Evolutionary conservation across 2,113 vertebrate genomes (phyloP), one percentile per base, ranked within the genome.

Genomic region (Zapus hudsonius): DNA sequence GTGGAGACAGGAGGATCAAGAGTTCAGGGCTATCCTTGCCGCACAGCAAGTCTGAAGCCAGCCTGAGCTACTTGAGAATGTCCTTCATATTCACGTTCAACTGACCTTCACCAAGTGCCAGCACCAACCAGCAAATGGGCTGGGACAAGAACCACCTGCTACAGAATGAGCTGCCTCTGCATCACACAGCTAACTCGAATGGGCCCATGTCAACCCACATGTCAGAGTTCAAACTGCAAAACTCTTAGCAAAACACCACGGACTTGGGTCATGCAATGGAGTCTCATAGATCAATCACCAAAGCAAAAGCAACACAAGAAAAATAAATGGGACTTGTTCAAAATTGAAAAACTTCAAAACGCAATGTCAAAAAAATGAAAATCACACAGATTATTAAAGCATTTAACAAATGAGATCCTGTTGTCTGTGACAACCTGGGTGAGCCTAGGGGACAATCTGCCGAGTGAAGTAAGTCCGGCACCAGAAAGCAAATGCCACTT

Each of bases 201-300:
- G 59, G 7, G 63, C n/a, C 29, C 64, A 92, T 90, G 36, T 52
- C n/a, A n/a, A 42, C 27, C 20, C 90, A 74, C 40, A 47, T 4
- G 1, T 66, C 44, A 84, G 66, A 84, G 8, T 52, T 67, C 42
- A 69, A 93, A 85, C 69, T 70, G 66, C 55, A 90, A 95, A 94
- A 87, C 17, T 44, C 2, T 52, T 27, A 29, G 40, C 40, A 78
- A 31, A 57, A 69, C 31, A 47, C 76, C 29, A 47, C 57, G 25
- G 79, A 17, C 11, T 23, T 73, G 40, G 29, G 73, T 29, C 78
- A 89, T 6, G 20, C 23, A 67, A 38, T 73, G 38, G n/a, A n/a
- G 36, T 44, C 86, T 83, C 36, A 89, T 57, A 47, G 10, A 57
- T 55, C 36, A 33, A 76, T 61, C 59, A 86, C 23, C 47, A n/a